phyloP scores from a whole-genome alignment of 2,888 invertebrate genomes.

The Neocrepidodera transversa region DNA sequence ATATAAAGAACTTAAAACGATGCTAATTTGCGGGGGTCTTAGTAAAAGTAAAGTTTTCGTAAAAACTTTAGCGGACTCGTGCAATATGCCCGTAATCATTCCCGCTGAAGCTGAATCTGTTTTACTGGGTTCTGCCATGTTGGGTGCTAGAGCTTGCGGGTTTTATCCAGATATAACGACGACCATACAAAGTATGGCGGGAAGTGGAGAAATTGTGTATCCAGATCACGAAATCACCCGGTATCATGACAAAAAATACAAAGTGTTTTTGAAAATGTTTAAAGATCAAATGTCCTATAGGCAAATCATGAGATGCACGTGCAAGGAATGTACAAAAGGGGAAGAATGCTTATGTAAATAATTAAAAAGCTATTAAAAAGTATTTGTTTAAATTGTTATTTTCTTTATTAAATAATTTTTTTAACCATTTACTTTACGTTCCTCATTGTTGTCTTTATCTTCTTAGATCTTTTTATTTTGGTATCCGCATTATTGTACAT shows the following conservation, averaged over 20 bases:
- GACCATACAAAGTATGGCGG: slow-evolving; percentile 75
- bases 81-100: slow-evolving; percentile 79
- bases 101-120: slow-evolving; percentile 86
- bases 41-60: slow-evolving; percentile 85
- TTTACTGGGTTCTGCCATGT: slow-evolving; percentile 86
- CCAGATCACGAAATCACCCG: slow-evolving; percentile 68
- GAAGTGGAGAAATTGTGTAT: slow-evolving; percentile 70
- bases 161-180: slow-evolving; percentile 69
- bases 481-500: too few species aligned
- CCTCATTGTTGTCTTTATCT: too few species aligned
- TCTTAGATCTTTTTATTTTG: too few species aligned
- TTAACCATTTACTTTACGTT: too few species aligned
- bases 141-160: slow-evolving; percentile 83
- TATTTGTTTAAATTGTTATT: too few species aligned
- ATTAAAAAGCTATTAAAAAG: too few species aligned
- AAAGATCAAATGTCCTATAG: slow-evolving; percentile 78
- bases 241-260: slow-evolving; percentile 85
- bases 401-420: too few species aligned
- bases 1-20: slow-evolving; percentile 70
- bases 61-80: slow-evolving; percentile 86
- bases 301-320: slow-evolving; percentile 66
- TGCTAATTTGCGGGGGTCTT: slow-evolving; percentile 89
- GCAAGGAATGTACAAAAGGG: background rate
- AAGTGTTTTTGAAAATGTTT: slow-evolving; percentile 82
- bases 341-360: too few species aligned